Percentiles rank a stretch among this genome's conserved stretches.
These are phyloP conservation scores for Sinopyrophorus schimmeli DNA, from an alignment of 2,888 invertebrate genomes.

Conservation along the genomic window DNA sequence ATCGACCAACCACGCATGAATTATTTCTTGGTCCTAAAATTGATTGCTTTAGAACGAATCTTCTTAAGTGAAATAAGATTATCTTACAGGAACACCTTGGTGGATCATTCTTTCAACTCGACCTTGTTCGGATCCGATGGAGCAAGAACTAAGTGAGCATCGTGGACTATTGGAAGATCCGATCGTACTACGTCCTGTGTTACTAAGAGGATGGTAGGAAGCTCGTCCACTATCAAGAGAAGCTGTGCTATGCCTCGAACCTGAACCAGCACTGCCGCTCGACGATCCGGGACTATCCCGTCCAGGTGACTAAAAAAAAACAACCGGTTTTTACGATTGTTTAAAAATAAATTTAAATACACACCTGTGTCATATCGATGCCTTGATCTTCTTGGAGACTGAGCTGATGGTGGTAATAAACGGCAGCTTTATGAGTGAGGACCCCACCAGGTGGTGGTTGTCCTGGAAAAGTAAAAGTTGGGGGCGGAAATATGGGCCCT, in stretches of 20 bases:
- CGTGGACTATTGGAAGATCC: slow-evolving; percentile 65
- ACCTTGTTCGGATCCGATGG: slow-evolving; percentile 70
- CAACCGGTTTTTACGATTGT: slow-evolving; percentile 7
- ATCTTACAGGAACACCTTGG: slow-evolving; percentile 65
- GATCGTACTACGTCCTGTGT: slow-evolving; percentile 54
- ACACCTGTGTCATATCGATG: slow-evolving; percentile 82
- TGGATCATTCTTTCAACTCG: slow-evolving; percentile 75
- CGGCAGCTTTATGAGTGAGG: slow-evolving; percentile 75
- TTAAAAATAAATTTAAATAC: slow-evolving; percentile 2
- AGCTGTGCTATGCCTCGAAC: slow-evolving; percentile 87
- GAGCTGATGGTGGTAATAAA: slow-evolving; percentile 80
- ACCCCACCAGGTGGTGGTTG: slow-evolving; percentile 64
- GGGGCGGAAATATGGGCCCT: slow-evolving; percentile 67
- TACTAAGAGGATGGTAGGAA: slow-evolving; percentile 69
- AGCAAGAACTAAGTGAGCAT: slow-evolving; percentile 76
- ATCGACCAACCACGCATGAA: slow-evolving; percentile 93
- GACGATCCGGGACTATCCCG: slow-evolving; percentile 90
- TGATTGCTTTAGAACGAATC: background rate
- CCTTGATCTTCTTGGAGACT: slow-evolving; percentile 86
- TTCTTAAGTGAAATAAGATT: background rate
- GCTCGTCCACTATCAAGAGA: slow-evolving; percentile 91
- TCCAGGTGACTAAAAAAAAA: slow-evolving; percentile 73
- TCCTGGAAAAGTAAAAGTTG: slow-evolving; percentile 76
- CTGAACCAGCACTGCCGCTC: slow-evolving; percentile 83
- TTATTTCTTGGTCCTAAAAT: slow-evolving; percentile 86